Evolutionary conservation across 92 coral and sea anemone genomes (phyloP).

Genomic region (Siderastrea siderea): DNA sequence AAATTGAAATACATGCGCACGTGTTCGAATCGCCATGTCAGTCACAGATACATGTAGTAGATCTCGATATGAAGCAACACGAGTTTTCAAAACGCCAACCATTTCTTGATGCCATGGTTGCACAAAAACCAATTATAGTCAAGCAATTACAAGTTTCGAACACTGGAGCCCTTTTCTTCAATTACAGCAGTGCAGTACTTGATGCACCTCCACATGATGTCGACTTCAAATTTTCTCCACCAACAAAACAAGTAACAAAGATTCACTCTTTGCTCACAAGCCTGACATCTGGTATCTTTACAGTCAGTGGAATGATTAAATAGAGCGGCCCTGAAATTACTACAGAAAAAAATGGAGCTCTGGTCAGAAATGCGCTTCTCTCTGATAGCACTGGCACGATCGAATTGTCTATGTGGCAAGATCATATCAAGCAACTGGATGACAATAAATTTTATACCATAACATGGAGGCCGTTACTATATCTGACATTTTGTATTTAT

Average conservation of each 20-base stretch:
- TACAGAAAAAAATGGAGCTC: conserved; percentile 56
- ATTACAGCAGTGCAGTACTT: conserved; percentile 51
- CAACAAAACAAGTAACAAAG: conserved; percentile 58
- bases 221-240: conserved; percentile 45
- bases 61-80: conserved; percentile 60
- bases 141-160: conserved; percentile 42
- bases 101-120: conserved; percentile 49
- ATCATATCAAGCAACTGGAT: conserved; percentile 31
- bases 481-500: too few relatives aligned
- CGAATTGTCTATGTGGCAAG: conserved; percentile 49
- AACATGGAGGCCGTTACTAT: background rate
- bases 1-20: too few relatives aligned
- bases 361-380: conserved; percentile 27
- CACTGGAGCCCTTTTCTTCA: conserved; percentile 61
- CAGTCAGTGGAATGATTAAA: conserved; percentile 52
- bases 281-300: conserved; percentile 57
- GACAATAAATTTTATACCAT: conserved; percentile 42
- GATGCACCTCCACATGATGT: conserved; percentile 49
- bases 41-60: too few relatives aligned
- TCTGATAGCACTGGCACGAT: conserved; percentile 46
- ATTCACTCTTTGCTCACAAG: conserved; percentile 56
- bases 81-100: conserved; percentile 43
- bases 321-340: conserved; percentile 46
- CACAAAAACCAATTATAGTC: conserved; percentile 52
- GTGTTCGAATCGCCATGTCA: too few relatives aligned